phyloP scores from a whole-genome alignment of 2,113 vertebrate species.

The Nycticorax nycticorax region DNA sequence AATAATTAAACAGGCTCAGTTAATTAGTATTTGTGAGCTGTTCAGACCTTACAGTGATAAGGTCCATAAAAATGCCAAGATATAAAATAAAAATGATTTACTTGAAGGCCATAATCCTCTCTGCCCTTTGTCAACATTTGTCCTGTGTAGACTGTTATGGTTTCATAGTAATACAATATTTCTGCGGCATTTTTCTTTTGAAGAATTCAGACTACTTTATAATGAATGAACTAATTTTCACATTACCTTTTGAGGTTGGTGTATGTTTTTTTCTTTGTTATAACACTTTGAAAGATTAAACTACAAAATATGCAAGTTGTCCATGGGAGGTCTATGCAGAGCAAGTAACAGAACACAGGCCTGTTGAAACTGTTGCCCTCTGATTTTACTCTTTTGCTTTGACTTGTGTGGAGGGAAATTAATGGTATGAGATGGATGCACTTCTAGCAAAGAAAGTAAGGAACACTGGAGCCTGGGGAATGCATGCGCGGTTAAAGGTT shows the following conservation, averaged over 20 bases:
- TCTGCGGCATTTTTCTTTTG: background rate
- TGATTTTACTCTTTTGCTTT: background rate
- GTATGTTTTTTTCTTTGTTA: background rate
- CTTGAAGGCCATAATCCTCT: background rate
- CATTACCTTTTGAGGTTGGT: background rate
- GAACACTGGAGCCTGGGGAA: background rate
- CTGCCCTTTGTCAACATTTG: conserved; percentile 21
- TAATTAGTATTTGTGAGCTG: conserved; percentile 49
- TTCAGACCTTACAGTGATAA: conserved; percentile 41
- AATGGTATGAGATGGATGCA: background rate
- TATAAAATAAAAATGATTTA: conserved; percentile 23
- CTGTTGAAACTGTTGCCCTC: background rate
- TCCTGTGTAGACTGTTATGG: background rate
- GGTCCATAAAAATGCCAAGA: conserved; percentile 29
- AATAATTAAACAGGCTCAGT: conserved; percentile 45
- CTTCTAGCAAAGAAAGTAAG: background rate
- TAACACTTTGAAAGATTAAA: background rate
- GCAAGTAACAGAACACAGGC: background rate
- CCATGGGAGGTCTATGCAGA: background rate
- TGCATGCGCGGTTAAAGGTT: background rate
- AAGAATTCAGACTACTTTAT: background rate
- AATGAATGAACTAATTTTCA: background rate
- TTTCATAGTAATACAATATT: background rate
- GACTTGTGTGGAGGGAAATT: background rate
- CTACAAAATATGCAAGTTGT: background rate